Percentiles rank a stretch among this genome's conserved stretches.
Conservation (phyloP, 2,113 vertebrate species). For the Xiphias gladius region DNA sequence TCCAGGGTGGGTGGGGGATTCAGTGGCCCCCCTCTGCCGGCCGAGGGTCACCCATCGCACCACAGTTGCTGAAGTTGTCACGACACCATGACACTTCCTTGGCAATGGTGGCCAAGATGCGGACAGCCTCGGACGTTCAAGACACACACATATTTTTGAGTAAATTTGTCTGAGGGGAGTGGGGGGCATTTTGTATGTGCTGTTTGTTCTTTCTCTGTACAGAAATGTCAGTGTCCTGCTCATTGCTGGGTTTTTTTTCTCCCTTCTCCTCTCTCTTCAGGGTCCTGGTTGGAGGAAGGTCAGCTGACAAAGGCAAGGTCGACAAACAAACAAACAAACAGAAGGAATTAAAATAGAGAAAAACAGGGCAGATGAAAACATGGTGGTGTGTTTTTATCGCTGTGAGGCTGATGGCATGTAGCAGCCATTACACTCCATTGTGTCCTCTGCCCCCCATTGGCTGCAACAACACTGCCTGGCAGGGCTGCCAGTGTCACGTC, state of each 20-base stretch:
- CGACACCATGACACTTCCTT: constrained; percentile 83
- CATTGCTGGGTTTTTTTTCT: constrained; percentile 46
- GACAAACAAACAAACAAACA: constrained; percentile 83
- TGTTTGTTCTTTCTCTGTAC: constrained; percentile 74
- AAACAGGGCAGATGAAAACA: constrained; percentile 77
- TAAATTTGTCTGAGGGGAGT: constrained; percentile 73
- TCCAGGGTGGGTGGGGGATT: constrained; percentile 76
- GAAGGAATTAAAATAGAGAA: constrained; percentile 80
- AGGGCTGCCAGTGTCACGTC: constrained; percentile 76
- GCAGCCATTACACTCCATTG: constrained; percentile 74
- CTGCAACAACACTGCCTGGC: constrained; percentile 78
- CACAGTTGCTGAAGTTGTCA: constrained; percentile 81
- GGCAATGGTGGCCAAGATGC: constrained; percentile 74
- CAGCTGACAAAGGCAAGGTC: constrained; percentile 84
- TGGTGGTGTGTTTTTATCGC: constrained; percentile 64
- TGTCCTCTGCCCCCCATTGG: constrained; percentile 85
- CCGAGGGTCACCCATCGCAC: constrained; percentile 81
- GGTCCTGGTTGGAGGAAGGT: constrained; percentile 81
- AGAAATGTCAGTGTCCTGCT: constrained; percentile 76
- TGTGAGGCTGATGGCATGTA: constrained; percentile 72
- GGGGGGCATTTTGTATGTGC: constrained; percentile 62
- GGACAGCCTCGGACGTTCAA: constrained; percentile 75
- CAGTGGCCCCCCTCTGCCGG: constrained; percentile 64
- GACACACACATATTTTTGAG: constrained; percentile 74
- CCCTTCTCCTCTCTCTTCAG: constrained; percentile 53